Conservation (phyloP, 2,797 vertebrate genomes). For the Scleropages formosus region DNA sequence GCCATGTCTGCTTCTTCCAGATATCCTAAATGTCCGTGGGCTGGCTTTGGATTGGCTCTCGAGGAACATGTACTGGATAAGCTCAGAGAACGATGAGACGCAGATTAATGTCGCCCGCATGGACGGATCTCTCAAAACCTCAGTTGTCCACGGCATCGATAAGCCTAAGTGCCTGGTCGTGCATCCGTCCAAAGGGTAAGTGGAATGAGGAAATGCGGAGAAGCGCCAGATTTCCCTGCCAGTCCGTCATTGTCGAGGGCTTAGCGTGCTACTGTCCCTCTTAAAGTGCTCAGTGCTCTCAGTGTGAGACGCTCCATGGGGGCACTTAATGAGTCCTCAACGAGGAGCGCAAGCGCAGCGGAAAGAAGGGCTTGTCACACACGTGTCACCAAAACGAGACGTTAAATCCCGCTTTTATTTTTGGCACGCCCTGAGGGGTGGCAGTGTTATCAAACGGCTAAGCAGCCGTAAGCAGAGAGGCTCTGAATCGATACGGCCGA, state of each 20-base stretch:
- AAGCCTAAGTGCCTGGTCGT: conserved; percentile 79
- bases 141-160: conserved; percentile 80
- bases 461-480: not conserved
- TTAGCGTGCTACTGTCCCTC: not conserved
- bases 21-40: conserved; percentile 77
- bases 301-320: too few relatives aligned
- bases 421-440: not conserved
- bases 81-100: conserved; percentile 81
- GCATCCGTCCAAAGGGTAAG: conserved; percentile 82
- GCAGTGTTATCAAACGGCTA: conserved; percentile 13
- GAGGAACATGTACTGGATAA: conserved; percentile 85
- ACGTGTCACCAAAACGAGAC: not conserved
- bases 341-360: not conserved
- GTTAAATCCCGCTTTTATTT: conserved; percentile 12
- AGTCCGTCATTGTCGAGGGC: not conserved
- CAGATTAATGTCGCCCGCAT: conserved; percentile 81
- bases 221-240: not conserved
- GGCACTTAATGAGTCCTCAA: too few relatives aligned
- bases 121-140: conserved; percentile 81
- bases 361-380: conserved; percentile 1
- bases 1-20: conserved; percentile 49
- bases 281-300: too few relatives aligned
- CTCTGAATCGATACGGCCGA: conserved; percentile 10
- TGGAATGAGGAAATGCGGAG: not conserved
- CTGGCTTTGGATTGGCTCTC: conserved; percentile 83